A percentile compares a stretch with the other conserved stretches of the same genome.
phyloP scores from a whole-genome alignment of 2,797 vertebrate genomes.

The Salarias fasciatus region DNA sequence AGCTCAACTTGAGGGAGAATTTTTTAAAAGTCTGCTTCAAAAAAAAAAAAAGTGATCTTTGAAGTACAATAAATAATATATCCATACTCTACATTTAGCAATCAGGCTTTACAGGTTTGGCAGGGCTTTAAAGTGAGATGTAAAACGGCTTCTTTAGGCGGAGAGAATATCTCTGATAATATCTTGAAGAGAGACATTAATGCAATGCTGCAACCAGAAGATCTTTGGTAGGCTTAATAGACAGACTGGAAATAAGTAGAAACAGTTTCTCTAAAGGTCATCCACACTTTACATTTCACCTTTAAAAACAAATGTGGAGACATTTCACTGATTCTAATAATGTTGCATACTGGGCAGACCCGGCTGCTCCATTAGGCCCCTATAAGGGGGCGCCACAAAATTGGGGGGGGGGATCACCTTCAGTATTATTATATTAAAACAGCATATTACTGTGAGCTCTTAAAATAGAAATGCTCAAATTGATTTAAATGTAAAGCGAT shows the following conservation, averaged over 20 bases:
- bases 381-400: too few relatives aligned
- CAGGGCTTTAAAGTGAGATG: background rate
- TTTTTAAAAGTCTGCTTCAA: conserved; percentile 5
- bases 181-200: background rate
- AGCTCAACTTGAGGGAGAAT: conserved; percentile 11
- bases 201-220: background rate
- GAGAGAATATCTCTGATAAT: conserved; percentile 5
- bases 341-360: too few relatives aligned
- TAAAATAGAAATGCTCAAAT: too few relatives aligned
- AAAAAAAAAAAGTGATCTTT: conserved; percentile 19
- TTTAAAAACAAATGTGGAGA: too few relatives aligned
- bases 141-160: background rate
- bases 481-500: too few relatives aligned
- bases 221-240: background rate
- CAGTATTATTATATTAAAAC: too few relatives aligned
- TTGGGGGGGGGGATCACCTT: too few relatives aligned
- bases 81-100: conserved; percentile 10
- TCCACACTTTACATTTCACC: background rate
- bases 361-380: too few relatives aligned
- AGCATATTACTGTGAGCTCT: too few relatives aligned
- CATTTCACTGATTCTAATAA: too few relatives aligned
- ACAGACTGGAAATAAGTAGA: background rate
- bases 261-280: background rate
- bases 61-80: conserved; percentile 27
- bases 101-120: conserved; percentile 6